A percentile compares a stretch with the other conserved stretches of the same genome.
Conservation (phyloP, 2,888 invertebrate species). For the Sphaerophoria rueppellii region DNA sequence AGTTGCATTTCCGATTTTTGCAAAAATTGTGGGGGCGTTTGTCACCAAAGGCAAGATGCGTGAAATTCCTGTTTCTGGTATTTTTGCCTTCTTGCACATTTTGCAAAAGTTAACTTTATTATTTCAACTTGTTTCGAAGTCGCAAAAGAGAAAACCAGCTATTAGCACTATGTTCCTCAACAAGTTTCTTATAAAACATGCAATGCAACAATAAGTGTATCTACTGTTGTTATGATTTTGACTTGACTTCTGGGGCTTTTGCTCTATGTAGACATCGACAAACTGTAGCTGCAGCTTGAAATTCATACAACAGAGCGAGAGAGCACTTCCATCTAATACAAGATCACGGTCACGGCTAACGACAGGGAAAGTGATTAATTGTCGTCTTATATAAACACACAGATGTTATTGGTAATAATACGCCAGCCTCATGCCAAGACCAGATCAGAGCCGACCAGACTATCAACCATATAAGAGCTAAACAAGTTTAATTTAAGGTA, state of each 20-base stretch:
- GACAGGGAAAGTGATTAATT: constrained; percentile 74
- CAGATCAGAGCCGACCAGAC: not conserved
- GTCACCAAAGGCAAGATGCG: constrained; percentile 46
- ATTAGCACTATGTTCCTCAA: constrained; percentile 40
- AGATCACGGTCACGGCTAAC: constrained; percentile 75
- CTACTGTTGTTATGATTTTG: constrained; percentile 24
- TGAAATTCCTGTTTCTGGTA: constrained; percentile 64
- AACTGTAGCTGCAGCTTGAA: constrained; percentile 11
- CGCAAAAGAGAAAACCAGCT: constrained; percentile 68
- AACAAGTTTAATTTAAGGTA: constrained; percentile 22
- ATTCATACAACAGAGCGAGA: constrained; percentile 5
- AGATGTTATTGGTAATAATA: constrained; percentile 54
- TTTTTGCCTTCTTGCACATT: constrained; percentile 32
- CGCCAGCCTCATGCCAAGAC: not conserved
- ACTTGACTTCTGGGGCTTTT: constrained; percentile 6
- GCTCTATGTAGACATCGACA: constrained; percentile 12
- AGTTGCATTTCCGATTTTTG: constrained; percentile 65
- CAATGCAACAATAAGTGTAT: constrained; percentile 41
- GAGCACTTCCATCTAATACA: constrained; percentile 68
- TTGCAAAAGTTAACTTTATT: constrained; percentile 52
- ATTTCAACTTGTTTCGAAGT: constrained; percentile 16
- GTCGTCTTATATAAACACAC: constrained; percentile 61
- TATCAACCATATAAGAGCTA: constrained; percentile 34
- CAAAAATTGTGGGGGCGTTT: constrained; percentile 45
- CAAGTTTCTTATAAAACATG: constrained; percentile 44